Conservation (phyloP, 1,140 invertebrate genomes). For the Monochamus saltuarius region DNA sequence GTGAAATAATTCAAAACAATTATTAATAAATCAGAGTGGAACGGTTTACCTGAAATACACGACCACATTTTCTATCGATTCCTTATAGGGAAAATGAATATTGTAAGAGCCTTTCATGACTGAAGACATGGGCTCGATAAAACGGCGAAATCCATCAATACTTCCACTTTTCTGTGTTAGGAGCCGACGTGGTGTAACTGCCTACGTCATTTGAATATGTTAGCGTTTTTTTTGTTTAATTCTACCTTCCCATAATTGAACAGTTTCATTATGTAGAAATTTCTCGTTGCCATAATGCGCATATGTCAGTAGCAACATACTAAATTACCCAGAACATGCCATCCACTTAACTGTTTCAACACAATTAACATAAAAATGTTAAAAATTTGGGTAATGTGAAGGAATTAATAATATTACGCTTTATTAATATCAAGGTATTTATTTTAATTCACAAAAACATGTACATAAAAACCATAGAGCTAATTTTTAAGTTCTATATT, state of each 20-base stretch:
- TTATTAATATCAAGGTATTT: too few relatives aligned
- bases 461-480: too few relatives aligned
- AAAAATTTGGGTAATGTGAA: too few relatives aligned
- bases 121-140: slow-evolving; percentile 22
- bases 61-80: slow-evolving; percentile 22
- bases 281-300: not conserved
- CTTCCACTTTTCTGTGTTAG: not conserved
- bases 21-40: slow-evolving; percentile 38
- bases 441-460: too few relatives aligned
- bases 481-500: too few relatives aligned
- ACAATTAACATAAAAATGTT: too few relatives aligned
- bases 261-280: not conserved
- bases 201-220: too few relatives aligned
- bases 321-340: not conserved
- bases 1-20: slow-evolving; percentile 41
- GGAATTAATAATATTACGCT: too few relatives aligned
- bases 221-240: too few relatives aligned
- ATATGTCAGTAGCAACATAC: not conserved
- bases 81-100: slow-evolving; percentile 26
- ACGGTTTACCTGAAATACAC: slow-evolving; percentile 21
- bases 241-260: too few relatives aligned
- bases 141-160: slow-evolving; percentile 13
- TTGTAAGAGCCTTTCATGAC: slow-evolving; percentile 17
- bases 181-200: too few relatives aligned
- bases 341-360: too few relatives aligned